Conservation (phyloP, 2,113 vertebrate species). For the Hippopotamus amphibius region DNA sequence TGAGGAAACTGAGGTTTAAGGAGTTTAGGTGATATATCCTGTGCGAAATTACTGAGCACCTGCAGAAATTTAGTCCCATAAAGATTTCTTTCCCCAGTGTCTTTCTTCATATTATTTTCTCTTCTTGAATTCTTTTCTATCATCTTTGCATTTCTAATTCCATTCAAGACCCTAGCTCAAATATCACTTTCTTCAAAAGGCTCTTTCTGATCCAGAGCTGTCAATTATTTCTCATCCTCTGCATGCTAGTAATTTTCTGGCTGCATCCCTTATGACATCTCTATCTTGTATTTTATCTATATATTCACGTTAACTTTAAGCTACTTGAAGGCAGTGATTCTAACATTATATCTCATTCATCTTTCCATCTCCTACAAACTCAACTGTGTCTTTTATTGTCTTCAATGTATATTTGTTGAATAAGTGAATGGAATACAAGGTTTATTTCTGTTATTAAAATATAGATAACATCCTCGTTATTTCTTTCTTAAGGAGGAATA, state of each 20-base stretch:
- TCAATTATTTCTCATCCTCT: background rate
- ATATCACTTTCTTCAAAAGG: background rate
- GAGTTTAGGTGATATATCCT: background rate
- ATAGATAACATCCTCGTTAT: background rate
- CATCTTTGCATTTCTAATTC: background rate
- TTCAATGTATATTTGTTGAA: background rate
- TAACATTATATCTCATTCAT: background rate
- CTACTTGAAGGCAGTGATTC: background rate
- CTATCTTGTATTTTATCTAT: background rate
- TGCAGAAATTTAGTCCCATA: background rate
- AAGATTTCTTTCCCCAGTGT: background rate
- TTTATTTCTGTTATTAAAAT: conserved; percentile 44
- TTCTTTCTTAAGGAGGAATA: background rate
- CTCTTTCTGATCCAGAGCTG: background rate
- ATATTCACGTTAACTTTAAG: background rate
- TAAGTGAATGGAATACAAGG: background rate
- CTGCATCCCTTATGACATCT: background rate
- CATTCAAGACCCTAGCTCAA: background rate
- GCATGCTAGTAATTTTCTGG: background rate
- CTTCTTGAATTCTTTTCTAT: background rate
- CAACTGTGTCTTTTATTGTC: background rate
- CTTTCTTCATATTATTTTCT: background rate
- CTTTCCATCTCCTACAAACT: background rate
- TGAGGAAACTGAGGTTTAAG: background rate
- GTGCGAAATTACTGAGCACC: background rate